phyloP scores from a whole-genome alignment of 2,797 vertebrate species.

The Chaunax sp. region DNA sequence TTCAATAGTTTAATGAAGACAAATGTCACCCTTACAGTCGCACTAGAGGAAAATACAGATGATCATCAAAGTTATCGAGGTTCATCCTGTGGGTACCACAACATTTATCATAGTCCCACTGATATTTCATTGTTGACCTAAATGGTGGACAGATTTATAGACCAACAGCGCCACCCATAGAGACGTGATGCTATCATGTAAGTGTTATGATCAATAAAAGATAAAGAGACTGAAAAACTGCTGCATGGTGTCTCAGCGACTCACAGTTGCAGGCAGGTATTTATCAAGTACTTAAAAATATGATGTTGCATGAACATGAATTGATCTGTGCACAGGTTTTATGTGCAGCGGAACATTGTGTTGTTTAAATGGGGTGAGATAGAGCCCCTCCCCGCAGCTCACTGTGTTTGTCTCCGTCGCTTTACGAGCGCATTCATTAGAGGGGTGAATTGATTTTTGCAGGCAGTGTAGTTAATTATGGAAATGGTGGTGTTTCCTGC shows the following conservation, averaged over 20 bases:
- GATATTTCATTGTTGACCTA: no score
- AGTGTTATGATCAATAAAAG: no score
- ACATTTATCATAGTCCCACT: no score
- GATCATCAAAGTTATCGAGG: no score
- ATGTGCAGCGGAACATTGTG: background rate
- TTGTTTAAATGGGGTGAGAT: slow-evolving; percentile 8
- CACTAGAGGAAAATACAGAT: no score
- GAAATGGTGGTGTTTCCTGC: slow-evolving; percentile 56
- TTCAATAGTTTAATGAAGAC: no score
- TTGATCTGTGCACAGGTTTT: slow-evolving; percentile 1
- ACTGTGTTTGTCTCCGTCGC: slow-evolving; percentile 46
- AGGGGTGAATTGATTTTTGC: slow-evolving; percentile 53
- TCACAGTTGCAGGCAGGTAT: background rate
- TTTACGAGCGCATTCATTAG: slow-evolving; percentile 46
- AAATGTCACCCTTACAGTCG: no score
- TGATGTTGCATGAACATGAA: background rate
- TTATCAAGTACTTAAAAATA: slow-evolving; percentile 11
- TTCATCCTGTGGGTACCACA: no score
- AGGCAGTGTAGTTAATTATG: slow-evolving; percentile 54
- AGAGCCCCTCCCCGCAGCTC: slow-evolving; percentile 28
- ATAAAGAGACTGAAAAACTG: background rate
- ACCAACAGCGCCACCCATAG: background rate
- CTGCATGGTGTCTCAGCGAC: background rate
- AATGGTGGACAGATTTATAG: no score
- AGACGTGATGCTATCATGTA: background rate